Evolutionary conservation across 1,140 invertebrate genomes (phyloP), one percentile per base, ranked within the genome.

Genomic region (Acromyrmex heyeri): DNA sequence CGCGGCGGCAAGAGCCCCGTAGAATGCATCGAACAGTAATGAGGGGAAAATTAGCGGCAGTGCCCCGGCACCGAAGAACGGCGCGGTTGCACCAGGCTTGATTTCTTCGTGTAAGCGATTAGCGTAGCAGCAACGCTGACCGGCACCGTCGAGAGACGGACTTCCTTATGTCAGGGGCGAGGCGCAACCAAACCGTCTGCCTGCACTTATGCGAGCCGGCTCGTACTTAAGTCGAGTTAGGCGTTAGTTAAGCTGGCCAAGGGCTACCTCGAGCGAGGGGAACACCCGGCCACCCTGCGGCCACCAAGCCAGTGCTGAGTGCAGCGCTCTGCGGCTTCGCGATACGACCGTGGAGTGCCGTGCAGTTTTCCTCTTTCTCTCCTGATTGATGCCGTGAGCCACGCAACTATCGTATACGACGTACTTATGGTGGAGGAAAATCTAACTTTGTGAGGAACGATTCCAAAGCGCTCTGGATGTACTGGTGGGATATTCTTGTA

Each of bases 91-190:
- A 12, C 73, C 69, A 21, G 70, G 62, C 85, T 87, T 85, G 86
- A 91, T 91, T 92, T 91, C 86, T 82, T 91, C 90, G 88, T 89
- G 87, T 88, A 87, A 91, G 87, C 91, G 92, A 93, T 93, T 93
- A 93, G 88, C 79, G 79, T 82, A 76, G 73, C 87, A 67, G 27
- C 48, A 12, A 34, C 57, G 61, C 86, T 27, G 69, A 8, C 44
- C 65, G 8, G 27, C 61, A 21, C 73, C 48, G 6, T 21, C 14
- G 65, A 61, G 82, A 62, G 76, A 30, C 30, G 30, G 30, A 69
- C 87, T 69, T 83, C 67, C 65, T 76, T 55, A 62, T 77, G 61
- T 73, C 82, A 78, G 38, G 27, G 87, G 70, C 75, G 75, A 79
- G 76, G 75, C 76, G 77, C 77, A 79, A 81, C 69, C 65, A 64